Evolutionary conservation across 2,888 invertebrate species (phyloP), one percentile per base, ranked within the genome.

Genomic region (Merodon equestris): DNA sequence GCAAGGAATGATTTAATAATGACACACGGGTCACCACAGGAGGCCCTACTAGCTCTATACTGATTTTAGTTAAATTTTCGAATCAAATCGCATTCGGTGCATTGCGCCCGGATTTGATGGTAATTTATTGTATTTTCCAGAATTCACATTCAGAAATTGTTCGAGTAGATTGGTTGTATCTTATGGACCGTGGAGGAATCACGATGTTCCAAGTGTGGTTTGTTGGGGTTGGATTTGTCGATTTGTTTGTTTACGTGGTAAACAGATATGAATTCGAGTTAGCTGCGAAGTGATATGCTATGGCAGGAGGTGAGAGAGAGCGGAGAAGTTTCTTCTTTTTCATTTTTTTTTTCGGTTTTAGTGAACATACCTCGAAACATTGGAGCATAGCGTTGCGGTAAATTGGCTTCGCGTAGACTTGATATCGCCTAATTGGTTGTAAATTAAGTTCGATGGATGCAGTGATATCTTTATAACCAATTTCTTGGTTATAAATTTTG

Each of bases 261-360:
- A 79, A 79, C 68, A 79, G 79, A 79, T 79, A 79, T 74, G 74
- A 79, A 79, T 79, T 74, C 68, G 74, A 73, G 68, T 74, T 68
- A 79, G 74, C 79, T 79, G 74, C 58, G 74, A 79, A 79, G 54
- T 51, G 79, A 79, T 79, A 70, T 56, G 79, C 18, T 44, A n/a
- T 18, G 12, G 53, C n/a, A 34, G 48, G 58, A 18, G 58, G n/a
- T n/a, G n/a, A n/a, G n/a, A n/a, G 36, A 36, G 13, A 5, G 34
- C 13, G 9, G 44, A 12, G 42, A n/a, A n/a, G n/a, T n/a, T n/a
- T n/a, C n/a, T n/a, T n/a, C n/a, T n/a, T n/a, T n/a, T n/a, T n/a
- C n/a, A n/a, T n/a, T n/a, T n/a, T n/a, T n/a, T n/a, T 10, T 36
- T 7, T 7, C 36, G 36, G 36, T 36, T 36, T 36, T 36, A 10